Conservation (phyloP, 2,797 vertebrate genomes). For the Parauchenoglanis punctatus region DNA sequence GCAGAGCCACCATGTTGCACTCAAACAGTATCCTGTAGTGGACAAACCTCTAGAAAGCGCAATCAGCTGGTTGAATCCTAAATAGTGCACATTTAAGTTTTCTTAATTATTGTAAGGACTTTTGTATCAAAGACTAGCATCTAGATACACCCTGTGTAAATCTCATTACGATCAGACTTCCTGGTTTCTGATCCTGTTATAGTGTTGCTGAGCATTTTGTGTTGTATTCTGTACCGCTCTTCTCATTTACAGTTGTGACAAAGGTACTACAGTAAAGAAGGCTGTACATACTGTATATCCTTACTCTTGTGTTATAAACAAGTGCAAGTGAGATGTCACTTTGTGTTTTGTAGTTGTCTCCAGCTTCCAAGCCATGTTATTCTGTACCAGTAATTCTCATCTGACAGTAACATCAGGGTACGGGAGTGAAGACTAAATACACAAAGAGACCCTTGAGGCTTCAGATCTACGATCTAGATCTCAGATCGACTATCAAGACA, state of each 20-base stretch:
- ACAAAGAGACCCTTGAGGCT: not conserved
- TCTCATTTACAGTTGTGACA: not conserved
- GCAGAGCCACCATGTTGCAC: too few species aligned
- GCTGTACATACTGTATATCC: not conserved
- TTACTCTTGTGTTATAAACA: conserved; percentile 5
- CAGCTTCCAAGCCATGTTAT: conserved; percentile 8
- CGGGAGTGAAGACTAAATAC: conserved; percentile 8
- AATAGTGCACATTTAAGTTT: not conserved
- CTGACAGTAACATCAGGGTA: conserved; percentile 11
- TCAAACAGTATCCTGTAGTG: too few species aligned
- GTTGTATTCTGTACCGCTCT: not conserved
- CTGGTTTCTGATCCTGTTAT: not conserved
- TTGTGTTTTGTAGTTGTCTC: conserved; percentile 18
- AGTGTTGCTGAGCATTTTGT: not conserved
- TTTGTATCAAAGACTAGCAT: not conserved
- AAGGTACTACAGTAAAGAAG: not conserved
- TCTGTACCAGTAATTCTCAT: conserved; percentile 22
- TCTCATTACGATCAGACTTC: not conserved
- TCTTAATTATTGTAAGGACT: not conserved
- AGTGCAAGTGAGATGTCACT: not conserved
- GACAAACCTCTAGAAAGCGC: too few species aligned
- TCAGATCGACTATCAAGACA: conserved; percentile 21
- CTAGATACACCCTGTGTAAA: not conserved
- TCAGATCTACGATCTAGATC: conserved; percentile 23
- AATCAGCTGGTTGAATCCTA: too few species aligned